These are phyloP conservation scores for Hydrophis major DNA, from an alignment of 2,797 vertebrate species.

Conservation along the genomic window DNA sequence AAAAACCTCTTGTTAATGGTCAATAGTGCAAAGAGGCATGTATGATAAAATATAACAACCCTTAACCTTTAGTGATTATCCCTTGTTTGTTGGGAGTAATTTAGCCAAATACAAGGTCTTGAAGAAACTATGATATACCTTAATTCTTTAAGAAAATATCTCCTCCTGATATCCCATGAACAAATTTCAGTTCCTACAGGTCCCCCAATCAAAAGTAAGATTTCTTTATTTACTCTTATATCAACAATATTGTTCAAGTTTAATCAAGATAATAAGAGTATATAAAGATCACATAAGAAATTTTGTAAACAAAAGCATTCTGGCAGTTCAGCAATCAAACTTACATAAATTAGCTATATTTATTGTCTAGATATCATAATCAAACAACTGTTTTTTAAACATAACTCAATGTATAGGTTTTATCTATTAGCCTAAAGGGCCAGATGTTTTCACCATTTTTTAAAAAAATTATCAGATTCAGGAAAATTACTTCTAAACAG, in stretches of 20 bases:
- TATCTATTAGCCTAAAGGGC: not conserved
- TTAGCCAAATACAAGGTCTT: not conserved
- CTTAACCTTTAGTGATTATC: not conserved
- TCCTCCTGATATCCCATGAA: not conserved
- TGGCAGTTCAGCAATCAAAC: not conserved
- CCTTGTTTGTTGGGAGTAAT: not conserved
- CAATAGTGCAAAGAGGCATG: slow-evolving; percentile 2
- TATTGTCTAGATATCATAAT: not conserved
- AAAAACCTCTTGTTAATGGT: not conserved
- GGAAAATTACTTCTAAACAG: not conserved
- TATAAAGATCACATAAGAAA: not conserved
- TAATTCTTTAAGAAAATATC: not conserved
- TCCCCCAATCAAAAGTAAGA: not conserved
- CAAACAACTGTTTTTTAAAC: not conserved
- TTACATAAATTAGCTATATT: not conserved
- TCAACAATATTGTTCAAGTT: not conserved
- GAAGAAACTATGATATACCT: not conserved
- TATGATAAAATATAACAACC: slow-evolving; percentile 28
- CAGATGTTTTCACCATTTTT: not conserved
- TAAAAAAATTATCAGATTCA: not conserved
- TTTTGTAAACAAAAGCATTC: not conserved
- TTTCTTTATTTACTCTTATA: not conserved
- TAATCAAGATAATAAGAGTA: not conserved
- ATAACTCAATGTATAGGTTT: not conserved
- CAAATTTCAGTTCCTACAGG: not conserved